Evolutionary conservation across 2,888 invertebrate genomes (phyloP).

Genomic region (Hydroisotoma schaefferi): DNA sequence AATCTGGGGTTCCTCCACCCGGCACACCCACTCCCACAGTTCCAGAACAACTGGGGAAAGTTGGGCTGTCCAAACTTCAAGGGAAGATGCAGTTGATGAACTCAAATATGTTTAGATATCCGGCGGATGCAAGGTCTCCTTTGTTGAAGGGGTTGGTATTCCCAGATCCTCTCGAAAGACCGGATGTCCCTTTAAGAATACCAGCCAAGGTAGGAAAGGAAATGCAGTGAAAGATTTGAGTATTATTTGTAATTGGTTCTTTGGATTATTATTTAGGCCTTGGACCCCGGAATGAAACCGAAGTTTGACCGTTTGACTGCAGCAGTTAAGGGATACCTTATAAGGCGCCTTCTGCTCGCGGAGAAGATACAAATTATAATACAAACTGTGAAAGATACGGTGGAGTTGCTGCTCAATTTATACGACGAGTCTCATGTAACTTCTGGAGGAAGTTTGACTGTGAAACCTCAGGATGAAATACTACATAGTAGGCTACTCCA

Average conservation of each 20-base stretch:
- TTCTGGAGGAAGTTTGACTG: conserved; percentile 52
- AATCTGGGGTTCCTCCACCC: background rate
- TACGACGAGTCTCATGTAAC: conserved; percentile 57
- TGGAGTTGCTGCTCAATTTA: conserved; percentile 70
- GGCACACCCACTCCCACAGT: background rate
- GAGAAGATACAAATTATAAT: conserved; percentile 75
- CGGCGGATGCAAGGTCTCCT: conserved; percentile 39
- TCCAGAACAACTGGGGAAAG: conserved; percentile 15
- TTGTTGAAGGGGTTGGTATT: conserved; percentile 41
- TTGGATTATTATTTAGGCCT: conserved; percentile 26
- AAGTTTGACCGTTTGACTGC: conserved; percentile 52
- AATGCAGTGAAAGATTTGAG: background rate
- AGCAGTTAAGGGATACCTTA: conserved; percentile 68
- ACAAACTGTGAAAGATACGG: conserved; percentile 73
- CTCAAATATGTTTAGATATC: conserved; percentile 30
- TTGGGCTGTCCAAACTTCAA: conserved; percentile 41
- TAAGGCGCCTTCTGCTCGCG: conserved; percentile 74
- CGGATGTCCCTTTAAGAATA: conserved; percentile 25
- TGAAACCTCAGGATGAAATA: conserved; percentile 61
- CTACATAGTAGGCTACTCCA: conserved; percentile 70
- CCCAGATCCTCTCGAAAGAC: conserved; percentile 36
- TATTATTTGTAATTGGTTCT: background rate
- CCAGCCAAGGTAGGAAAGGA: conserved; percentile 29
- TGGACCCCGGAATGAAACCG: conserved; percentile 42
- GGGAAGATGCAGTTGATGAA: conserved; percentile 37